Conservation (phyloP, 2,797 vertebrate species). For the Myotis planiceps region DNA sequence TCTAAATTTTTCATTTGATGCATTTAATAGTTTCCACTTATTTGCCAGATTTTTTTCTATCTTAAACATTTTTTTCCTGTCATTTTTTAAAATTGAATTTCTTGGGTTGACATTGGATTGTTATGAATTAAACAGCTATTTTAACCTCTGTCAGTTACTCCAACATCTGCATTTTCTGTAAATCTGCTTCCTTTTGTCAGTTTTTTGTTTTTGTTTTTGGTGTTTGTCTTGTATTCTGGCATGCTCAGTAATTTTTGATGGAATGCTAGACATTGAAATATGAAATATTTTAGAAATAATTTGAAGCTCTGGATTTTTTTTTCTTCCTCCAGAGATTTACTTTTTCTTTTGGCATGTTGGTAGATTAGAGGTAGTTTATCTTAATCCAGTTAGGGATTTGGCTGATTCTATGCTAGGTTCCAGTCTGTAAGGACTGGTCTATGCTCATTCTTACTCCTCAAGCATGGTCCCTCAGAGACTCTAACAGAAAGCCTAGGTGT, state of each 20-base stretch:
- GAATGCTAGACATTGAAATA: slow-evolving; percentile 19
- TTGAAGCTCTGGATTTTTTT: background rate
- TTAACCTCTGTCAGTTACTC: slow-evolving; percentile 12
- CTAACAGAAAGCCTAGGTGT: background rate
- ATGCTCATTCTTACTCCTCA: background rate
- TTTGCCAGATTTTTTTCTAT: slow-evolving; percentile 36
- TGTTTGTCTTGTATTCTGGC: background rate
- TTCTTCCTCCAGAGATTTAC: background rate
- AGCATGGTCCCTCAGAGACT: background rate
- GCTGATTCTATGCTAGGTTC: background rate
- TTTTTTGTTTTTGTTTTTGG: background rate
- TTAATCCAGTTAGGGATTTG: background rate
- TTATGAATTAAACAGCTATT: background rate
- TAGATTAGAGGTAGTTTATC: background rate
- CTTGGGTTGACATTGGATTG: background rate
- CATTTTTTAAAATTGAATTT: background rate
- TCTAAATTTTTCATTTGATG: slow-evolving; percentile 22
- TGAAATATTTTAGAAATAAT: slow-evolving; percentile 21
- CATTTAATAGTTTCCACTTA: background rate
- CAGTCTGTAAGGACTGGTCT: background rate
- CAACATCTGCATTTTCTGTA: background rate
- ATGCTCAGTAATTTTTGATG: slow-evolving; percentile 49
- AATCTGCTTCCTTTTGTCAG: background rate
- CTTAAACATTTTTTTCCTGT: background rate
- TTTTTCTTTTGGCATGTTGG: background rate